Conservation (phyloP, 2,113 vertebrate species). For the Pitta sordida region DNA sequence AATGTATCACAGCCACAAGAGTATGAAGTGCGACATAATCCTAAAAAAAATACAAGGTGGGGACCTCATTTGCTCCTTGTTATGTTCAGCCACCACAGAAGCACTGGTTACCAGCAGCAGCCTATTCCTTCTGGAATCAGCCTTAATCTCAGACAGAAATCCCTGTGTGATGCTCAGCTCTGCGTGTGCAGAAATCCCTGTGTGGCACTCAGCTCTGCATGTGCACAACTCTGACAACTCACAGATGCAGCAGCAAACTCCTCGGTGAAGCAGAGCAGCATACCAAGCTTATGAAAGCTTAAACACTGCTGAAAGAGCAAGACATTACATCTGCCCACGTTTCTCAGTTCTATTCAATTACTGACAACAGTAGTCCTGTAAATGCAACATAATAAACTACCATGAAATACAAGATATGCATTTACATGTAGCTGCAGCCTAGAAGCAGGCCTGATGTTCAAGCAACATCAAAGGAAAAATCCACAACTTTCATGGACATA, state of each 20-base stretch:
- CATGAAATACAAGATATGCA: conserved; percentile 19
- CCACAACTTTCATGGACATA: conserved; percentile 29
- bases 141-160: neutral
- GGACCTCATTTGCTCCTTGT: neutral
- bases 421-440: conserved; percentile 31
- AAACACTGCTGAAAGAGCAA: conserved; percentile 52
- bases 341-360: conserved; percentile 42
- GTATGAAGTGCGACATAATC: neutral
- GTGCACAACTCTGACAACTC: conserved; percentile 30
- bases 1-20: neutral
- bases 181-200: neutral
- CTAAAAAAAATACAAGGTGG: neutral
- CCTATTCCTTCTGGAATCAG: neutral
- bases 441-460: conserved; percentile 15
- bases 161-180: neutral
- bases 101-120: neutral
- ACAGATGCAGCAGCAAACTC: conserved; percentile 35
- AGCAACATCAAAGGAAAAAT: conserved; percentile 18
- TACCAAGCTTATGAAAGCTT: conserved; percentile 41
- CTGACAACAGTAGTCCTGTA: neutral
- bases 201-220: neutral
- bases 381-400: neutral
- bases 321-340: conserved; percentile 25
- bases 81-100: neutral
- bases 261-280: conserved; percentile 12